phyloP scores from a whole-genome alignment of 2,113 vertebrate species.

The Xenopus tropicalis region UCB_Xtro_10.0 CM004447.2:115983001-115983500 shows the following conservation, averaged over 20 bases:
- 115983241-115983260: slow-evolving; percentile 77
- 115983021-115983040: slow-evolving; percentile 66
- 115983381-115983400: too few relatives aligned
- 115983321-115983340: too few relatives aligned
- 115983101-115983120: slow-evolving; percentile 28
- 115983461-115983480: too few relatives aligned
- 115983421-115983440: too few relatives aligned
- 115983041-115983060: slow-evolving; percentile 58
- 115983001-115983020: slow-evolving; percentile 80
- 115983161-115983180: slow-evolving; percentile 82
- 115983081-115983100: slow-evolving; percentile 21
- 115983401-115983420: too few relatives aligned
- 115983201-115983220: slow-evolving; percentile 98
- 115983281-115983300: too few relatives aligned
- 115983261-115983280: neutral
- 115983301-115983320: too few relatives aligned
- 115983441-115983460: too few relatives aligned
- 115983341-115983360: too few relatives aligned
- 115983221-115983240: slow-evolving; percentile 91
- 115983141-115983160: slow-evolving; percentile 82
- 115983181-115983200: slow-evolving; percentile 82
- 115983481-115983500: too few relatives aligned
- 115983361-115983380: too few relatives aligned
- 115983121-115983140: slow-evolving; percentile 80
- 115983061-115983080: slow-evolving; percentile 67